Evolutionary conservation across 2,113 vertebrate genomes (phyloP).

Genomic region (Fregetta grallaria): DNA sequence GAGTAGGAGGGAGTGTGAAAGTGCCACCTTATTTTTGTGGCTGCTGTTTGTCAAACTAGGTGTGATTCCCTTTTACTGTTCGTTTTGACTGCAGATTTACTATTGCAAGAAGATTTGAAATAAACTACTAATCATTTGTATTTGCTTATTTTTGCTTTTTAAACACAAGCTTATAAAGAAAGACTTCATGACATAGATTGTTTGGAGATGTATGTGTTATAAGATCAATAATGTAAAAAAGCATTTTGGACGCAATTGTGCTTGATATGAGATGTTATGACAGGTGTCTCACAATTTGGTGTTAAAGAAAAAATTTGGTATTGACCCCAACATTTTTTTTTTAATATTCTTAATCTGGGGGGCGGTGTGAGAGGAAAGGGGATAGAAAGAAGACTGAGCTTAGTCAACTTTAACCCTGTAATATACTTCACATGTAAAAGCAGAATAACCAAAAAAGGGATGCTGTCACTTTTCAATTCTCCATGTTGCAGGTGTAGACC

Average conservation of each 20-base stretch:
- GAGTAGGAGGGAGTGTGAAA: not conserved
- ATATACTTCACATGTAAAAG: not conserved
- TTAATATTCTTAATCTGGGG: not conserved
- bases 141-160: not conserved
- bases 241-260: not conserved
- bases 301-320: not conserved
- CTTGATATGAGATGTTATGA: not conserved
- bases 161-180: not conserved
- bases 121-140: not conserved
- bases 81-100: not conserved
- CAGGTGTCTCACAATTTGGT: not conserved
- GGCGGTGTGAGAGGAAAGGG: rapidly evolving
- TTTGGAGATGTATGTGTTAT: not conserved
- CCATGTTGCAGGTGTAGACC: not conserved
- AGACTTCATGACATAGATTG: not conserved
- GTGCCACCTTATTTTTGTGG: not conserved
- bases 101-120: not conserved
- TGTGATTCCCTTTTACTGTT: not conserved
- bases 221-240: not conserved
- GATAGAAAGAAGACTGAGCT: not conserved
- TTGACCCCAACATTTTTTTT: not conserved
- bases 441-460: not conserved
- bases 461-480: not conserved
- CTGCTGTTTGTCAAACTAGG: not conserved
- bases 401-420: not conserved